These are phyloP conservation scores for Amphiura filiformis DNA, from an alignment of 35 echinoderm and acorn worm species.

Conservation along the genomic window DNA sequence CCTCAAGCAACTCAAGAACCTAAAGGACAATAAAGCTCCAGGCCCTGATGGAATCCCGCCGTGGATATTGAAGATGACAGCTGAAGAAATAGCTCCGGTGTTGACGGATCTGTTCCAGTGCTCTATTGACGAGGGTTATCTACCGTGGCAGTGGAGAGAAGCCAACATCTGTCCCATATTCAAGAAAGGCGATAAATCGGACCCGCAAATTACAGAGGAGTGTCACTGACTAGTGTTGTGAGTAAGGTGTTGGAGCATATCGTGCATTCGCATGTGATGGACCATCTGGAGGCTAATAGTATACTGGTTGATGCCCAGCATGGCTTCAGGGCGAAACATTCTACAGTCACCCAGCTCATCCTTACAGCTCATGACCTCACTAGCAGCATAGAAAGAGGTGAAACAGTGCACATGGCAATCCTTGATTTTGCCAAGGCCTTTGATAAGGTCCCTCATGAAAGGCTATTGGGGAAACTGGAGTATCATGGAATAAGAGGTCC, in stretches of 20 bases:
- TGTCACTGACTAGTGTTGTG: background rate
- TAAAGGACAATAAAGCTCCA: background rate
- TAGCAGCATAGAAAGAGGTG: conserved; percentile 12
- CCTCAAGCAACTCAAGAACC: background rate
- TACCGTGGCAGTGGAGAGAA: conserved; percentile 19
- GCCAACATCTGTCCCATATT: background rate
- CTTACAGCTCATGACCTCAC: conserved; percentile 8
- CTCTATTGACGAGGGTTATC: background rate
- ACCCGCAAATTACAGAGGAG: background rate
- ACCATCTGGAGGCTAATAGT: conserved; percentile 4
- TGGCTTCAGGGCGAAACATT: conserved; percentile 17
- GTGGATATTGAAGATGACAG: too few species aligned
- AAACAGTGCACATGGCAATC: too few species aligned
- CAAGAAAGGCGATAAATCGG: conserved; percentile 10
- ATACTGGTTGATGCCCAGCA: conserved; percentile 9
- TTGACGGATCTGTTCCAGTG: too few species aligned
- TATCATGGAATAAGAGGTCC: conserved; percentile 19
- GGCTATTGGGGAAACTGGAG: conserved; percentile 36
- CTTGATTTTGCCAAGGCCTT: conserved; percentile 62
- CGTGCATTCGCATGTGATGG: background rate
- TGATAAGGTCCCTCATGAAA: conserved; percentile 28
- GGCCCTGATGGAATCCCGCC: too few species aligned
- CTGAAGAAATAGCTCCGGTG: too few species aligned
- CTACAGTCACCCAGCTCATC: background rate
- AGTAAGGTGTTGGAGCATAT: conserved; percentile 32